These are phyloP conservation scores for Imbricaverruca yamaguchii DNA, from an alignment of 2,888 invertebrate species.

Conservation along the genomic window DNA sequence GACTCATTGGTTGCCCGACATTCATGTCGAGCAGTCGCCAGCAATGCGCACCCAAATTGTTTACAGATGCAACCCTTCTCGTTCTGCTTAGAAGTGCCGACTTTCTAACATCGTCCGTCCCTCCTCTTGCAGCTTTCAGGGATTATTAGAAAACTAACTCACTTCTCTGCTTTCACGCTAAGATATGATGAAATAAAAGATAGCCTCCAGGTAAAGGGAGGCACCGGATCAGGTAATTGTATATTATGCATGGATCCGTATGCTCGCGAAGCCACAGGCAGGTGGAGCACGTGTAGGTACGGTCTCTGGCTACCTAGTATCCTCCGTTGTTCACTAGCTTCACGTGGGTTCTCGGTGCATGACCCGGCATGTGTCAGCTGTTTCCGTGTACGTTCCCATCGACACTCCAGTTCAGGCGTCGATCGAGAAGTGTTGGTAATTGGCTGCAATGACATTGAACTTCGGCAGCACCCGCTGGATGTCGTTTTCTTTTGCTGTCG, in stretches of 20 bases:
- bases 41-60: too few species aligned
- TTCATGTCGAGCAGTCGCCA: too few species aligned
- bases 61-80: too few species aligned
- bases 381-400: background rate
- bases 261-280: background rate
- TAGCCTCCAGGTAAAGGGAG: conserved; percentile 7
- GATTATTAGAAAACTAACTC: background rate
- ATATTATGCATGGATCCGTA: background rate
- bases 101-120: too few species aligned
- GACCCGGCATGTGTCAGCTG: background rate
- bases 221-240: background rate
- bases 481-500: too few species aligned
- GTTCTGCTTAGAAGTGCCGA: too few species aligned
- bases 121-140: background rate
- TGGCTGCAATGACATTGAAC: too few species aligned
- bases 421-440: too few species aligned
- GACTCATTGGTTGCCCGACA: too few species aligned
- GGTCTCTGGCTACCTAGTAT: background rate
- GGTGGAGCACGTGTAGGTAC: too few species aligned
- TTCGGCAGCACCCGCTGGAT: too few species aligned
- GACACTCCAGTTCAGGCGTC: too few species aligned
- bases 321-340: background rate
- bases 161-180: conserved; percentile 18
- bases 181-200: conserved; percentile 11
- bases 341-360: background rate